Evolutionary conservation across 2,888 invertebrate genomes (phyloP).

Genomic region (Chloroclystis v-ata): DNA sequence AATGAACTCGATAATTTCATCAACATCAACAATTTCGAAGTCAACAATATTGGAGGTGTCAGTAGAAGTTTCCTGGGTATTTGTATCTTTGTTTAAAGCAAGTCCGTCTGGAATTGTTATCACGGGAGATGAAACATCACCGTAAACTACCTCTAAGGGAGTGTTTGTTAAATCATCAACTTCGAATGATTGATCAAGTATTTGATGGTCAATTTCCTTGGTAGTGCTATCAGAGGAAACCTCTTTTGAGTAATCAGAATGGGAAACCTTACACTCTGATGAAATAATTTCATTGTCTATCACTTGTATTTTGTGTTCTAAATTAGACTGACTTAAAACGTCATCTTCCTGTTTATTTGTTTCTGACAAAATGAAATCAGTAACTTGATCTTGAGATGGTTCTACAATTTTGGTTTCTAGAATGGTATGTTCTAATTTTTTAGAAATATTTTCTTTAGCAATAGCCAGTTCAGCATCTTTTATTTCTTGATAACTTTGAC

Average conservation of each 20-base stretch:
- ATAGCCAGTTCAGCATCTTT: conserved; percentile 42
- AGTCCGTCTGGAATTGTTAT: conserved; percentile 17
- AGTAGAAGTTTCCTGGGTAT: not conserved
- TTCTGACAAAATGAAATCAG: not conserved
- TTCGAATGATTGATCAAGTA: conserved; percentile 42
- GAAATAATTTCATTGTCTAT: conserved; percentile 24
- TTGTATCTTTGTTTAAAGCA: not conserved
- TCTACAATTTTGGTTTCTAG: not conserved
- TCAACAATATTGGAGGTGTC: conserved; percentile 16
- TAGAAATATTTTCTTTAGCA: conserved; percentile 20
- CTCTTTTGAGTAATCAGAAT: conserved; percentile 1
- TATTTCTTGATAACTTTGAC: conserved; percentile 45
- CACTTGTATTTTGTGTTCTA: conserved; percentile 24
- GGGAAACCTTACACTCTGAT: not conserved
- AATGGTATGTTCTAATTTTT: conserved; percentile 1
- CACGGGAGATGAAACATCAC: conserved; percentile 29
- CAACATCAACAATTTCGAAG: conserved; percentile 26
- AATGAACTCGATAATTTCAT: conserved; percentile 22
- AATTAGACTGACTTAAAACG: conserved; percentile 18
- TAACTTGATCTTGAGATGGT: too few relatives aligned
- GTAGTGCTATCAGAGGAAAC: conserved; percentile 8
- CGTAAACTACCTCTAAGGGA: conserved; percentile 42
- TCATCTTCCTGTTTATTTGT: conserved; percentile 1
- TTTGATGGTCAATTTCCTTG: conserved; percentile 15
- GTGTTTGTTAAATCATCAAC: conserved; percentile 48